Evolutionary conservation across 1,140 invertebrate species (phyloP), one percentile per base, ranked within the genome.

Genomic region (Diachasmimorpha longicaudata): DNA sequence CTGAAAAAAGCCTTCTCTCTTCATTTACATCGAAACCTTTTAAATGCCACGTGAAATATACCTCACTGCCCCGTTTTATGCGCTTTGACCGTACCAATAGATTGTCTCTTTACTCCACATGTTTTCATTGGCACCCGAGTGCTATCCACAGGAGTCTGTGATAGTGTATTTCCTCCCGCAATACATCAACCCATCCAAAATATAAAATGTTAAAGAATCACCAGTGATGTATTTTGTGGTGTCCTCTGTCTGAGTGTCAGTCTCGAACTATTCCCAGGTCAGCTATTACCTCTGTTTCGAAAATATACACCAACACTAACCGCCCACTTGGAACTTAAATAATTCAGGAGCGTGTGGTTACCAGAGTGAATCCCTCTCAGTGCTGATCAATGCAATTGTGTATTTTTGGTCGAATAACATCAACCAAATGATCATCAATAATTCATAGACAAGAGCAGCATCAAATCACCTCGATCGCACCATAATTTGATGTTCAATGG

Each of bases 251-350:
- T 39, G 31, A 72, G 25, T 63, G 76, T 76, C 80, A 76, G 75
- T 79, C 36, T 69, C 52, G 46, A 42, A 68, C 55, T 75, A 77
- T 80, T 84, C 77, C 81, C 79, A 78, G 79, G 42, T 76, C 58
- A 78, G 78, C 72, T 78, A 78, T 79, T 78, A 82, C 81, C 83
- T 82, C 76, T 77, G 82, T 82, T 82, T 83, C 81, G 72, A 84
- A 84, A 84, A 84, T 84, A 84, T 77, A 83, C 74, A 69, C 71
- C 63, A 16, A 67, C 14, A 63, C 69, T 52, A n/a, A n/a, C 72
- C 72, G 71, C 58, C 71, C 76, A 73, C 71, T 31, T 31, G n/a
- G 46, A 70, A 42, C 71, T 75, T 10, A 77, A 77, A 79, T 78
- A 78, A 77, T 79, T 80, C 79, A 79, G 78, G 72, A 25, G 21